phyloP scores from a whole-genome alignment of 2,797 vertebrate genomes.

The Gastrophryne carolinensis region DNA sequence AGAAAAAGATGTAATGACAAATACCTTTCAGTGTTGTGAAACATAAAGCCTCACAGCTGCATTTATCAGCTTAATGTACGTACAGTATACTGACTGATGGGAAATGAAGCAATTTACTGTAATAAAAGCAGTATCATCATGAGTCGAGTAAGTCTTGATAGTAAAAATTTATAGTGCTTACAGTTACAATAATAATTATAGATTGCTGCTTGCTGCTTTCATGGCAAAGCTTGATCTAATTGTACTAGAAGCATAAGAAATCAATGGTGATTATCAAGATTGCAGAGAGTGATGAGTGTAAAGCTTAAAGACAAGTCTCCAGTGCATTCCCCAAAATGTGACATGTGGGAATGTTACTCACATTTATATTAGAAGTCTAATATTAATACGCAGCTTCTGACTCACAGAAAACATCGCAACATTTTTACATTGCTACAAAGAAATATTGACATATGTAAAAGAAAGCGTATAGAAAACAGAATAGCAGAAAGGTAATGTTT shows the following conservation, averaged over 20 bases:
- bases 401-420: too few relatives aligned
- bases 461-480: too few relatives aligned
- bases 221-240: conserved; percentile 36
- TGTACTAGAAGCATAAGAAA: conserved; percentile 33
- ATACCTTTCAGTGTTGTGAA: not conserved
- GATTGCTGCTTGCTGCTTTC: conserved; percentile 35
- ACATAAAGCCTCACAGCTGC: not conserved
- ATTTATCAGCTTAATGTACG: not conserved
- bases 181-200: conserved; percentile 46
- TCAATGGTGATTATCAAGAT: conserved; percentile 43
- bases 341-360: not conserved
- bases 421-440: too few relatives aligned
- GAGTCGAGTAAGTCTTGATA: not conserved
- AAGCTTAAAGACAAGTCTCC: not conserved
- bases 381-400: too few relatives aligned
- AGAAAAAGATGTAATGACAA: not conserved
- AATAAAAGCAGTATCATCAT: conserved; percentile 22
- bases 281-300: conserved; percentile 19
- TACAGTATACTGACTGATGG: conserved; percentile 2
- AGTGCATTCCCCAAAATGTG: not conserved
- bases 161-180: conserved; percentile 29
- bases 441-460: too few relatives aligned
- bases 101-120: conserved; percentile 26
- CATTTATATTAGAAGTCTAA: too few relatives aligned
- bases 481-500: too few relatives aligned